Percentiles rank a stretch among this genome's conserved stretches.
phyloP scores from a whole-genome alignment of 2,797 vertebrate species.

The Sylvilagus floridanus region DNA sequence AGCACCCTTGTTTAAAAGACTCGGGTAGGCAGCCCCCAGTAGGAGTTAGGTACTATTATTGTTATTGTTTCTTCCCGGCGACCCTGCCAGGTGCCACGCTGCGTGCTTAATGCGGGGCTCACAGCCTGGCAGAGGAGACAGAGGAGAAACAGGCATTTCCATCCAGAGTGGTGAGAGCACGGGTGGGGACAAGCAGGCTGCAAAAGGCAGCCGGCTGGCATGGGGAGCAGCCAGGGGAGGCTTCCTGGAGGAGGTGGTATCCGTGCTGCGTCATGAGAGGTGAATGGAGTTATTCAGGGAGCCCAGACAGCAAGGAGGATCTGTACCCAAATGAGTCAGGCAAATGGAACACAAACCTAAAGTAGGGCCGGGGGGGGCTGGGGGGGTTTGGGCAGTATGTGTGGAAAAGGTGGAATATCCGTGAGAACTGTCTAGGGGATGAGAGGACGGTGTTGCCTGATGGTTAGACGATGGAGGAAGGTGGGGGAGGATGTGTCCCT shows the following conservation, averaged over 20 bases:
- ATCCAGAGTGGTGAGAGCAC: not conserved
- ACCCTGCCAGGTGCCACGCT: not conserved
- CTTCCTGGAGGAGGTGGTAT: not conserved
- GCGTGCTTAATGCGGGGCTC: too few relatives aligned
- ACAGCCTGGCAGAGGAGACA: not conserved
- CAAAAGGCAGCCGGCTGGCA: not conserved
- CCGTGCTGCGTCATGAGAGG: not conserved
- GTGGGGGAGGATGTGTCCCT: not conserved
- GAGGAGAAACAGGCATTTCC: not conserved
- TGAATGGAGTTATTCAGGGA: not conserved
- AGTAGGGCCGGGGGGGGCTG: not conserved
- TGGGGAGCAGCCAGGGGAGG: not conserved
- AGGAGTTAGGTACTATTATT: not conserved
- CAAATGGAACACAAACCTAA: not conserved
- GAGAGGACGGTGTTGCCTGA: not conserved
- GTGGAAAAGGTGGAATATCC: not conserved
- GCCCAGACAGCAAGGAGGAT: not conserved
- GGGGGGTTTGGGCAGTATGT: not conserved
- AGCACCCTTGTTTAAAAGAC: too few relatives aligned
- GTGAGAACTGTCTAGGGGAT: not conserved
- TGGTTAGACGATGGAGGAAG: not conserved
- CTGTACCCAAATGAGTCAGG: not conserved
- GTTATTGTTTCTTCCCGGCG: not conserved
- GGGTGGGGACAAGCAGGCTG: not conserved
- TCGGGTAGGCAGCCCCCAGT: not conserved